These are phyloP conservation scores for Dichetophora obliterata DNA, from an alignment of 2,888 invertebrate species.

Conservation along the genomic window DNA sequence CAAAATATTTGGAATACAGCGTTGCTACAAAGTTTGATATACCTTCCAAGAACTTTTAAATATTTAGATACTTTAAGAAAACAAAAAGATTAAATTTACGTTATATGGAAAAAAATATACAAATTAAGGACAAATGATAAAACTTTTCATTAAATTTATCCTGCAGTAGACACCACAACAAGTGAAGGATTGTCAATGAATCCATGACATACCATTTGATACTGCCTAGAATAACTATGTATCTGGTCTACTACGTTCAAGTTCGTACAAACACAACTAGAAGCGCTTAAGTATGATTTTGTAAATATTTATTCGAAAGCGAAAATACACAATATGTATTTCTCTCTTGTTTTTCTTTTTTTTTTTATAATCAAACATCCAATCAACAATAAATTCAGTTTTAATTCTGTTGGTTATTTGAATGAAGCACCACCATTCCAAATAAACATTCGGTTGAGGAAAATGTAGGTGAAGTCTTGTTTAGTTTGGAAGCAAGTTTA, in stretches of 20 bases:
- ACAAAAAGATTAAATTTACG: too few species aligned
- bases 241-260: background rate
- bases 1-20: too few species aligned
- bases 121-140: too few species aligned
- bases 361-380: slow-evolving; percentile 10
- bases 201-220: background rate
- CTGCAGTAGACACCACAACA: background rate
- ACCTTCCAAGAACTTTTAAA: too few species aligned
- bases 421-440: slow-evolving; percentile 15
- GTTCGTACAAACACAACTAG: background rate
- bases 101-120: too few species aligned
- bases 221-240: background rate
- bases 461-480: slow-evolving; percentile 11
- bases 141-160: background rate
- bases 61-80: too few species aligned
- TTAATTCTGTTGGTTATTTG: slow-evolving; percentile 9
- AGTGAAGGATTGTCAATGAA: background rate
- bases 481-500: background rate
- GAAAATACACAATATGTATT: background rate
- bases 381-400: slow-evolving; percentile 20
- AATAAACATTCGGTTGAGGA: background rate
- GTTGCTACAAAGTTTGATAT: too few species aligned
- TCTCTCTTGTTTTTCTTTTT: background rate
- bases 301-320: slow-evolving; percentile 23
- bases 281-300: slow-evolving; percentile 23